Evolutionary conservation across 2,797 vertebrate genomes (phyloP), one percentile per base, ranked within the genome.

Genomic region (Sternarchorhynchus goeldii): DNA sequence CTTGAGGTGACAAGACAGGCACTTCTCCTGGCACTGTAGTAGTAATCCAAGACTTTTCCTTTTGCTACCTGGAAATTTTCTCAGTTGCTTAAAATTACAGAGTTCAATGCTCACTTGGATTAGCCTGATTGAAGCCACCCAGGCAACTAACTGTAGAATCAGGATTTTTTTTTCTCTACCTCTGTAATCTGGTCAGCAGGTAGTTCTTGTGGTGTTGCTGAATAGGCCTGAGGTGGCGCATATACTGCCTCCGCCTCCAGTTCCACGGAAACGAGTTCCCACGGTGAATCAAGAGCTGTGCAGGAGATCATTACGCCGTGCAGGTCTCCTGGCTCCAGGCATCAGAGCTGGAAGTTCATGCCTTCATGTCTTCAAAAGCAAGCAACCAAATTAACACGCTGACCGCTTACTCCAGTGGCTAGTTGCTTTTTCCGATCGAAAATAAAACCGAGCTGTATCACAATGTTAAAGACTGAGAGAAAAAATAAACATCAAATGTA

Each of bases 141-240:
- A 66, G 64, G 64, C 45, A 50, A 12, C 10, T 50, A 50, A 50
- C 45, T 50, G 45, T 50, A 66, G 36, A 66, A 21, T n/a, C 20
- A 29, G 65, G 20, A 12, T 12, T 12, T 12, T 25, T 25, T 50
- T 68, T 45, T 41, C 21, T 29, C 20, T 39, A 6, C 20, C 20
- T 29, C 65, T 68, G 39, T 68, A 68, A 50, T 68, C 39, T 41
- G 1, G 41, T 68, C 65, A 68, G 65, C 65, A 17, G 50, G 39
- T 41, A 16, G 36, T 5, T 36, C 18, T 18, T 34, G 29, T 16
- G 14, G 17, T n/a, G 62, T 21, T 16, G n/a, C 20, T 29, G 65
- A 68, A 29, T 50, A 14, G 45, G 65, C n/a, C 65, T 50, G 65
- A 7, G 65, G 65, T 45, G 20, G 41, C 25, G 45, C 14, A 16